Base-by-base conservation (phyloP, 2,888 invertebrate species). In the Cylindroiulus punctatus region DNA sequence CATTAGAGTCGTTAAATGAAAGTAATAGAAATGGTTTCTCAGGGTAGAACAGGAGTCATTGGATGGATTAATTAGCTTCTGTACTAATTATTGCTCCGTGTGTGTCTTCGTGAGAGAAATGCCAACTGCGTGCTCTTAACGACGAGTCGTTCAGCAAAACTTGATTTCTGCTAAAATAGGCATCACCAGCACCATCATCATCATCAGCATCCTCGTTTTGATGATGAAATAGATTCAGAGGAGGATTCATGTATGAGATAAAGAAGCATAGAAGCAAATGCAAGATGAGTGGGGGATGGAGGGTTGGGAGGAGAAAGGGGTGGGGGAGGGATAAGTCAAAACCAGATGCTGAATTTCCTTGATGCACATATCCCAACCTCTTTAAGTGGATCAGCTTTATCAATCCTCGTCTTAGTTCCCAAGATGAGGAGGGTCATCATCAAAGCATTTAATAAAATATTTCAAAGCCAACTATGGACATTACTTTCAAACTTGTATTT, bases 1-100 rank as follows among this genome's bases (percentile, higher is more conserved):
- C 83, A 83, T 42, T 83, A 83, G 40, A 83, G 83, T 83, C 83
- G 44, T 83, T 83, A 83, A 83, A 76, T 32, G 44, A 44, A 83
- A 83, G 44, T 83, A 83, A 83, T 83, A 83, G 83, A 83, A 83
- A 44, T 42, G 83, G 42, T 83, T 83, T 83, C 83, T 83, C 42
- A 36, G 83, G 83, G 83, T 22, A 44, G 40, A 83, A 44, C 42
- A 44, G 40, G 83, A 42, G 83, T 83, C 44, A 47, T 84, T 44
- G 84, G 57, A 84, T 84, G 84, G 84, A 84, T 84, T 84, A 84
- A 84, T 84, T 84, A 84, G 84, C 84, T 84, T 84, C 57, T 84
- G 30, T 57, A 84, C 84, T 84, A 84, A 84, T 84, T 84, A 84
- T 52, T 84, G 84, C 84, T 84, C 47, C 57, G 47, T 52, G 84